A percentile compares a stretch with the other conserved stretches of the same genome.
These are phyloP conservation scores for Catajapyx aquilonaris DNA, from an alignment of 1,140 invertebrate genomes.

Conservation along the genomic window DNA sequence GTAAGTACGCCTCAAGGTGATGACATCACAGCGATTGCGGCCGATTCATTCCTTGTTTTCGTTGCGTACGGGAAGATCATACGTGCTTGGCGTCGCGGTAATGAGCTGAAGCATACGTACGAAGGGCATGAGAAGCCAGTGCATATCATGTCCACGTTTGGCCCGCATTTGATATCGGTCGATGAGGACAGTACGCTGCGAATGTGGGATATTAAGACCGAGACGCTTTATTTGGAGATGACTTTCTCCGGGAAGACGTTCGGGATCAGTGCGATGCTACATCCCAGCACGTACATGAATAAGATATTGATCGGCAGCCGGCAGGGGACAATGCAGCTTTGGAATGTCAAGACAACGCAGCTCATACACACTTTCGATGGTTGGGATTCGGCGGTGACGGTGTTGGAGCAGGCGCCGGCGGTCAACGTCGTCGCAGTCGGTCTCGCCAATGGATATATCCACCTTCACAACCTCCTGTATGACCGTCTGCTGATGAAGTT, in stretches of 20 bases:
- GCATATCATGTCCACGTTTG: constrained; percentile 66
- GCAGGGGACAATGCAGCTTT: constrained; percentile 70
- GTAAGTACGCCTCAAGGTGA: constrained; percentile 59
- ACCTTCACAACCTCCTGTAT: constrained; percentile 71
- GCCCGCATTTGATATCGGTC: constrained; percentile 59
- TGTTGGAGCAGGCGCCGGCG: constrained; percentile 65
- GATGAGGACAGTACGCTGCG: constrained; percentile 55
- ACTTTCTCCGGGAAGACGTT: constrained; percentile 35
- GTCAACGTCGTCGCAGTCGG: constrained; percentile 77
- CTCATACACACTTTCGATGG: constrained; percentile 61
- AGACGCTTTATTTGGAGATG: constrained; percentile 40
- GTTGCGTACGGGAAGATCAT: constrained; percentile 53
- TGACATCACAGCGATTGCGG: constrained; percentile 60
- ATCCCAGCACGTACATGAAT: constrained; percentile 84
- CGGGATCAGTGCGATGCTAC: constrained; percentile 51
- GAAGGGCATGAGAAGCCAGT: constrained; percentile 51
- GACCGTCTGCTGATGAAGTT: constrained; percentile 73
- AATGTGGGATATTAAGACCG: constrained; percentile 67
- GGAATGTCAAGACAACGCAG: constrained; percentile 66
- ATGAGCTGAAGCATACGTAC: constrained; percentile 64
- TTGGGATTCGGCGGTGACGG: constrained; percentile 45
- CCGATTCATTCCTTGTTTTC: constrained; percentile 61
- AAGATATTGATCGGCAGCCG: constrained; percentile 82
- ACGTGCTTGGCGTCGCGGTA: constrained; percentile 70
- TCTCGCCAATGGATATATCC: constrained; percentile 54